These are phyloP conservation scores for Oreonectes daqikongensis DNA, from an alignment of 2,797 vertebrate species.

Conservation along the genomic window DNA sequence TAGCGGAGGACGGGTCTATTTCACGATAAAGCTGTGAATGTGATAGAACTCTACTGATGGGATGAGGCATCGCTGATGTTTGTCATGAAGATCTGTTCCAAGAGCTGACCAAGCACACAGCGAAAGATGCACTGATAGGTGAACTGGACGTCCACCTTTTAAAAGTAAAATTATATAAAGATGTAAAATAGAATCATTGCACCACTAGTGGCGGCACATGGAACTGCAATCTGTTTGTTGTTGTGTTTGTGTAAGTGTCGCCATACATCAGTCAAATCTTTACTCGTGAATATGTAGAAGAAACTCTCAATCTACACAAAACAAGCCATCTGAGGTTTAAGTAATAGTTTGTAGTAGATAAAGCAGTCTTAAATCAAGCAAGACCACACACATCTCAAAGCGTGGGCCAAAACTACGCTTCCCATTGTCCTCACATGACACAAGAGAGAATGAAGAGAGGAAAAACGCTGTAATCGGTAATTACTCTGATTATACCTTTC, in stretches of 20 bases:
- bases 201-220: background rate
- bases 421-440: conserved; percentile 59
- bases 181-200: background rate
- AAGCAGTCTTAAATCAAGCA: conserved; percentile 4
- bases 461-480: conserved; percentile 68
- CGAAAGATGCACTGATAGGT: conserved; percentile 6
- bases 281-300: conserved; percentile 27
- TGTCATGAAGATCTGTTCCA: background rate
- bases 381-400: background rate
- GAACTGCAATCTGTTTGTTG: background rate
- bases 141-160: background rate
- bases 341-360: conserved; percentile 14
- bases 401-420: conserved; percentile 24
- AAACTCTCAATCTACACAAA: background rate
- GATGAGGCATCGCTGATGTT: background rate
- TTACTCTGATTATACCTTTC: conserved; percentile 72
- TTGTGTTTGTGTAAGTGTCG: conserved; percentile 3
- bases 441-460: conserved; percentile 62
- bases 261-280: conserved; percentile 5
- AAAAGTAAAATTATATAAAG: background rate
- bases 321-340: conserved; percentile 12
- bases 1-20: conserved; percentile 21
- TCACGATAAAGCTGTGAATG: conserved; percentile 25
- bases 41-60: conserved; percentile 14
- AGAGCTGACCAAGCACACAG: conserved; percentile 17